Percentiles rank a stretch among this genome's conserved stretches.
Evolutionary conservation across 2,888 invertebrate species (phyloP).

Genomic region (Phalangium opilio): DNA sequence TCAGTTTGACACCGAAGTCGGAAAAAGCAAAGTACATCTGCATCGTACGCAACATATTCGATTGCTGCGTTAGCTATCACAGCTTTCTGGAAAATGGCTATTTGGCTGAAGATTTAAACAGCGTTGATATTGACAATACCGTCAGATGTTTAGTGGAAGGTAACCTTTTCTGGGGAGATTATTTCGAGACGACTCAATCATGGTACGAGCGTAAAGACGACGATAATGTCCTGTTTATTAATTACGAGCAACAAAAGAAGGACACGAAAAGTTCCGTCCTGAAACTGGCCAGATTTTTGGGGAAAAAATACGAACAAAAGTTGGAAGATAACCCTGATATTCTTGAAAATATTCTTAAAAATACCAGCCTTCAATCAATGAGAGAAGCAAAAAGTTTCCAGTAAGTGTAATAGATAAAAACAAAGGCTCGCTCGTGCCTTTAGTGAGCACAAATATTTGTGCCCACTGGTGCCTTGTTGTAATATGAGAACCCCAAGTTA

Average conservation of each 20-base stretch:
- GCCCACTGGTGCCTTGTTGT: too few relatives aligned
- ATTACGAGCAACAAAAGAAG: constrained; percentile 32
- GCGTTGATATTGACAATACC: constrained; percentile 14
- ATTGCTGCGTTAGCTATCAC: constrained; percentile 33
- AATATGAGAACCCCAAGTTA: too few relatives aligned
- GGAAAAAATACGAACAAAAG: constrained; percentile 7
- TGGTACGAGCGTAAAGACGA: constrained; percentile 20
- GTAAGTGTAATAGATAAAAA: too few relatives aligned
- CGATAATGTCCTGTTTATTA: constrained; percentile 28
- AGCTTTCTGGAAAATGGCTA: constrained; percentile 16
- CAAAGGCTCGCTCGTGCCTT: too few relatives aligned
- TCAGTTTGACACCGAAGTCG: constrained; percentile 8
- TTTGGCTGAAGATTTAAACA: neutral
- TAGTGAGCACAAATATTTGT: too few relatives aligned
- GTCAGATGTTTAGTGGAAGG: constrained; percentile 30
- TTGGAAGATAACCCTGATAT: constrained; percentile 8
- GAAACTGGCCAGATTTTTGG: constrained; percentile 20
- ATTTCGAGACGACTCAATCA: constrained; percentile 15
- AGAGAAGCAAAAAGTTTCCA: too few relatives aligned
- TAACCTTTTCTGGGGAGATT: constrained; percentile 23
- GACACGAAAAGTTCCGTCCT: constrained; percentile 16
- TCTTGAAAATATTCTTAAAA: constrained; percentile 9
- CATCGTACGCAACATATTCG: constrained; percentile 34
- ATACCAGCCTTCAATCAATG: constrained; percentile 14
- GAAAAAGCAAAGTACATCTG: constrained; percentile 25